Evolutionary conservation across 2,797 vertebrate genomes (phyloP), one percentile per base, ranked within the genome.

Genomic region (Gobionotothen gibberifrons): DNA sequence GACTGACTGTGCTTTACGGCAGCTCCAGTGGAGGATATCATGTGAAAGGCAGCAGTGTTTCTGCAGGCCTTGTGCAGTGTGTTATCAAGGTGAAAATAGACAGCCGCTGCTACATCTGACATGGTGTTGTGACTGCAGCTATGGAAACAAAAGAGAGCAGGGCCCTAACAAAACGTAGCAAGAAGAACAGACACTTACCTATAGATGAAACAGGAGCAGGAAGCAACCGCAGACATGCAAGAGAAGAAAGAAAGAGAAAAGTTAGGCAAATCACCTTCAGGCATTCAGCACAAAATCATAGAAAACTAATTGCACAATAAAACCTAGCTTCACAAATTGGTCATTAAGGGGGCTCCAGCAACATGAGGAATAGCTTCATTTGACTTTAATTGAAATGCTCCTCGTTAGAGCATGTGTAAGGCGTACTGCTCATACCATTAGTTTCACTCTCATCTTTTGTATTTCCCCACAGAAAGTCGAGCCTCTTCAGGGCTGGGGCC

Each of bases 181-280:
- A 21, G 39, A 13, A 19, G 9, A 17, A 22, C 21, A 52, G 57
- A 84, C 76, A 92, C 93, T 94, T 82, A 93, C 93, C 94, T 94
- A 39, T 16, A 59, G 77, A 78, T 59, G 79, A 11, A 57, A 14
- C 56, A 32, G 63, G 43, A 63, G 54, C 69, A 60, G 79, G 59
- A 82, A 26, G 54, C 12, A 39, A 13, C 39, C 76, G 29, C 19
- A 11, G 61, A 64, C 89, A 92, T 87, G 83, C 16, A 80, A 76
- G 69, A 70, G 48, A 19, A 75, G 47, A n/a, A 46, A 54, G 69
- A 62, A 17, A 8, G 48, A 39, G 16, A 68, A 44, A 4, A 6
- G 74, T 91, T 75, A 89, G 79, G 84, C 51, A 63, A 36, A 76
- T 48, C 9, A 42, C 56, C 55, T 46, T 16, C 57, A 42, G 29